A percentile compares a stretch with the other conserved stretches of the same genome.
phyloP scores from a whole-genome alignment of 2,797 vertebrate genomes.

The Limnodromus scolopaceus region DNA sequence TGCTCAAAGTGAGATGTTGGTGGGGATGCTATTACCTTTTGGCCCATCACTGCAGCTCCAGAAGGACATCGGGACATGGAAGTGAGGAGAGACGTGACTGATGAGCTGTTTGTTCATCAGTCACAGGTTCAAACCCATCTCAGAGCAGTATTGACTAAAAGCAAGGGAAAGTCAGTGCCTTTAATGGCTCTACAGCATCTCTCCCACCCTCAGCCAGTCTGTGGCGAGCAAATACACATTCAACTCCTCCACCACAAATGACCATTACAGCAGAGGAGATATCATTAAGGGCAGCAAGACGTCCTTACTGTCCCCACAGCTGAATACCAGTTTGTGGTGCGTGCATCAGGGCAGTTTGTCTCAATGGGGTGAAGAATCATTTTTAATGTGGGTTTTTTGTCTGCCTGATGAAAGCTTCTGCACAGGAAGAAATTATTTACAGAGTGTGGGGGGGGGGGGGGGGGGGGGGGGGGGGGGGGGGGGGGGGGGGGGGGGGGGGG shows the following conservation, averaged over 20 bases:
- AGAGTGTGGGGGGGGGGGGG: no score
- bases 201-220: not conserved
- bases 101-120: not conserved
- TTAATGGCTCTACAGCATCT: not conserved
- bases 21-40: not conserved
- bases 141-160: not conserved
- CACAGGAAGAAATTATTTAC: not conserved
- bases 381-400: not conserved
- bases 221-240: not conserved
- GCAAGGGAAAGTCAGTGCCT: not conserved
- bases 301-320: not conserved
- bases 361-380: not conserved
- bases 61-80: not conserved
- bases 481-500: no score
- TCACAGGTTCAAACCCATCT: not conserved
- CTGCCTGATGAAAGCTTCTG: not conserved
- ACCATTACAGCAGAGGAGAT: not conserved
- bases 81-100: not conserved
- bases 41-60: not conserved
- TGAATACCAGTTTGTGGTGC: no score
- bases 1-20: rapidly evolving
- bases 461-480: no score
- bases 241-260: not conserved
- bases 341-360: not conserved
- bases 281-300: not conserved